Conservation (phyloP, 2,888 invertebrate species). For the Cantharis rustica region DNA sequence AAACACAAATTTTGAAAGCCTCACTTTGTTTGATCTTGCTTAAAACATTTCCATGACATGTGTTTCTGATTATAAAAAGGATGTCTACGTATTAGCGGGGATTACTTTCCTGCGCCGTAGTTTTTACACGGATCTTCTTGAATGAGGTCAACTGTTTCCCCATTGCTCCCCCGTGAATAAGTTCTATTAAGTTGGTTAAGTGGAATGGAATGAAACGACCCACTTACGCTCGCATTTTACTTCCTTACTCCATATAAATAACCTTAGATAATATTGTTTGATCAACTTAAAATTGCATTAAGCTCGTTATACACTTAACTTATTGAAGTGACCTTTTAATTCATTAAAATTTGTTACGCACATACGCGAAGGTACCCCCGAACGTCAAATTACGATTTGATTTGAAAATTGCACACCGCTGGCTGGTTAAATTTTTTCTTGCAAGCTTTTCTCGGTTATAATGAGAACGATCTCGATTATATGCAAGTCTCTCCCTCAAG, state of each 20-base stretch:
- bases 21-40: neutral
- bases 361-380: neutral
- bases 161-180: constrained; percentile 26
- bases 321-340: neutral
- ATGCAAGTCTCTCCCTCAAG: constrained; percentile 20
- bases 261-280: constrained; percentile 5
- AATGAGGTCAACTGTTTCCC: constrained; percentile 35
- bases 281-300: neutral
- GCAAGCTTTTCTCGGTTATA: neutral
- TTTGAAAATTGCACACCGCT: neutral
- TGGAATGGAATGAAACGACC: constrained; percentile 26
- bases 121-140: neutral
- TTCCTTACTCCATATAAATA: constrained; percentile 11
- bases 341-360: neutral
- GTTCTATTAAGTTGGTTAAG: constrained; percentile 28
- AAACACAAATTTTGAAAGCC: neutral
- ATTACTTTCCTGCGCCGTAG: neutral
- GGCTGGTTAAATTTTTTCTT: neutral
- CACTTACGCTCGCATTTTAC: constrained; percentile 13
- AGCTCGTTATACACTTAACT: neutral
- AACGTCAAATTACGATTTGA: neutral
- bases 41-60: neutral
- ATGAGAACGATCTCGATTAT: constrained; percentile 4
- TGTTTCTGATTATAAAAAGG: neutral
- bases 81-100: neutral